phyloP scores from a whole-genome alignment of 2,888 invertebrate species.

The Drosophila recens region DNA sequence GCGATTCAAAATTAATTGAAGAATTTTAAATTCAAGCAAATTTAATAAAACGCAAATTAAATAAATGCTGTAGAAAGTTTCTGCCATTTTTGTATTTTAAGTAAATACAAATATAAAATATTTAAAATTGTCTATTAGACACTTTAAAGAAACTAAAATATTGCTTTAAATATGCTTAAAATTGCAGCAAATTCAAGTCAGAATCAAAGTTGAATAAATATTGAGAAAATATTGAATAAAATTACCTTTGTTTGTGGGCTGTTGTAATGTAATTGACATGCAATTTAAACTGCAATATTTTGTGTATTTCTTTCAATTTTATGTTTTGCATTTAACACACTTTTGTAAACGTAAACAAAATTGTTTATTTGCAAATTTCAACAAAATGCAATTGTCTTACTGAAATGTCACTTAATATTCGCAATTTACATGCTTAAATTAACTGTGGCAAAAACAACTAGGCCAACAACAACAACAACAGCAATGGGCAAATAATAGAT shows the following conservation, averaged over 20 bases:
- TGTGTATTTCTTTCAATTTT: background rate
- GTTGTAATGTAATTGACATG: constrained; percentile 10
- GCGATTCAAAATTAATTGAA: constrained; percentile 38
- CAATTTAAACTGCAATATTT: background rate
- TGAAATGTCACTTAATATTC: background rate
- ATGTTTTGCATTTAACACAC: background rate
- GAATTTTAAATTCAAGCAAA: constrained; percentile 16
- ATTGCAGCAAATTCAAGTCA: background rate
- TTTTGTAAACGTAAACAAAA: background rate
- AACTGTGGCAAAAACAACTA: background rate
- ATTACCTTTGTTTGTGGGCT: background rate
- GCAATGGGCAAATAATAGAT: constrained; percentile 10
- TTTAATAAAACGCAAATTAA: constrained; percentile 4
- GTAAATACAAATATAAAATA: background rate
- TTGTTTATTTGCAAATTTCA: background rate
- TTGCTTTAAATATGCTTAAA: background rate
- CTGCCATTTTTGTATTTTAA: background rate
- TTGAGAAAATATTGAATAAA: background rate
- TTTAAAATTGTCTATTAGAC: background rate
- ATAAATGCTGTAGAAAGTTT: background rate
- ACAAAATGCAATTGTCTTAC: constrained; percentile 1
- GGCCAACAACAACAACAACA: background rate
- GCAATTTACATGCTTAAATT: background rate
- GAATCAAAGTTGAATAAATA: background rate
- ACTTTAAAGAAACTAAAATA: background rate